Evolutionary conservation across 2,797 vertebrate species (phyloP).

Genomic region (Eulemur rubriventer): DNA sequence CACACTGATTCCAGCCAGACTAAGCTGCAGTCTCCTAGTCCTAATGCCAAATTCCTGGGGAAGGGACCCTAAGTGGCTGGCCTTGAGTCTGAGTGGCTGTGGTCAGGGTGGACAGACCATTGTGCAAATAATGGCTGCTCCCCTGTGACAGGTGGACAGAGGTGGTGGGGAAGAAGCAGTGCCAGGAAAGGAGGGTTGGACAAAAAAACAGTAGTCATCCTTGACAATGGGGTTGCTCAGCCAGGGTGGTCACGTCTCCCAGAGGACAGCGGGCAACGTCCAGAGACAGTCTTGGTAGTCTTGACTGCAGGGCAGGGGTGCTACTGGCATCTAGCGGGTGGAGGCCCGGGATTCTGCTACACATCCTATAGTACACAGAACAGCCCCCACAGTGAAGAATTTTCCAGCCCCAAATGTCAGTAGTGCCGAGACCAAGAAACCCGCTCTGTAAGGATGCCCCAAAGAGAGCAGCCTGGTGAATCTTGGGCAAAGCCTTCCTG

Average conservation of each 20-base stretch:
- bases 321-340: background rate
- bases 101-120: background rate
- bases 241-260: background rate
- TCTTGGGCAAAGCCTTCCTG: background rate
- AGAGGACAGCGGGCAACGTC: background rate
- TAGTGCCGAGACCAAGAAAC: background rate
- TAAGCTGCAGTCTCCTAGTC: background rate
- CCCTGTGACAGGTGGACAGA: background rate
- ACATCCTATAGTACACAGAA: too few relatives aligned
- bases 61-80: background rate
- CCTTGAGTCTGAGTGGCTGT: background rate
- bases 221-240: background rate
- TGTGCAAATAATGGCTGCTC: background rate
- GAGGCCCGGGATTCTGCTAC: background rate
- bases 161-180: background rate
- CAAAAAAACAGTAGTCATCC: background rate
- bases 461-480: background rate
- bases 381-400: background rate
- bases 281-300: background rate
- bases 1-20: background rate
- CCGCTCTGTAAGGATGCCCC: background rate
- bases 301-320: background rate
- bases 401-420: background rate
- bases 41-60: background rate
- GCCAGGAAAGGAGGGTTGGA: background rate